Evolutionary conservation across 92 coral and sea anemone genomes (phyloP).

Genomic region (Epizoanthus ramosus): DNA sequence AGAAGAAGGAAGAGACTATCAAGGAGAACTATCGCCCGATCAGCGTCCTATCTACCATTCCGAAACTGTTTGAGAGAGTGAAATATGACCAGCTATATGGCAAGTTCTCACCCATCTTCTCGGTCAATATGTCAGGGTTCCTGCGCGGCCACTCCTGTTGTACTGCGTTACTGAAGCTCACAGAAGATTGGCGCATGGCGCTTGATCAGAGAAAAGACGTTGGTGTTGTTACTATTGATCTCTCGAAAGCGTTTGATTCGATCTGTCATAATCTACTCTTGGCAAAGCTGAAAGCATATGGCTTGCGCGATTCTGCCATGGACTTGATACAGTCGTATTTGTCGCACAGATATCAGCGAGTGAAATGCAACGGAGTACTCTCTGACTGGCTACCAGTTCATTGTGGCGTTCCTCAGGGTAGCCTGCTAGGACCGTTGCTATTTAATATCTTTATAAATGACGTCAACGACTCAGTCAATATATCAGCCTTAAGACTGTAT

Average conservation of each 20-base stretch:
- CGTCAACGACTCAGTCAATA: conserved; percentile 21
- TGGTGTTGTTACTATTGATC: conserved; percentile 13
- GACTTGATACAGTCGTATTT: conserved; percentile 27
- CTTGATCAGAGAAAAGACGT: conserved; percentile 25
- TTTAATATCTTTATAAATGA: conserved; percentile 53
- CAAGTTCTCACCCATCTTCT: conserved; percentile 28
- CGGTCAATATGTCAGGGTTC: conserved; percentile 46
- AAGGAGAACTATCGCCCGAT: conserved; percentile 56
- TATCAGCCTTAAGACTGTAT: conserved; percentile 34
- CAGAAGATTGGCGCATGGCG: conserved; percentile 42
- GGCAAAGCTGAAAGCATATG: conserved; percentile 38
- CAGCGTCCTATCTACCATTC: conserved; percentile 44
- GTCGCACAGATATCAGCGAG: conserved; percentile 42
- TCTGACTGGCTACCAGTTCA: conserved; percentile 56
- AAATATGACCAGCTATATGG: conserved; percentile 38
- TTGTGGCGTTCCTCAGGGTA: conserved; percentile 56
- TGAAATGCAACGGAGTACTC: conserved; percentile 38
- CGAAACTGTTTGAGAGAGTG: conserved; percentile 37
- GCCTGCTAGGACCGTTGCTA: conserved; percentile 45
- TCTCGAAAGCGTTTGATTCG: conserved; percentile 40
- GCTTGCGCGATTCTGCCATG: conserved; percentile 16
- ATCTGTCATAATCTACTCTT: conserved; percentile 36
- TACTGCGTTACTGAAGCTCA: conserved; percentile 29
- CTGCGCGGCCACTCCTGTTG: conserved; percentile 52
- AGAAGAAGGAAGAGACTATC: conserved; percentile 39